phyloP scores from a whole-genome alignment of 2,797 vertebrate species.

The Enteromius viviparus region DNA sequence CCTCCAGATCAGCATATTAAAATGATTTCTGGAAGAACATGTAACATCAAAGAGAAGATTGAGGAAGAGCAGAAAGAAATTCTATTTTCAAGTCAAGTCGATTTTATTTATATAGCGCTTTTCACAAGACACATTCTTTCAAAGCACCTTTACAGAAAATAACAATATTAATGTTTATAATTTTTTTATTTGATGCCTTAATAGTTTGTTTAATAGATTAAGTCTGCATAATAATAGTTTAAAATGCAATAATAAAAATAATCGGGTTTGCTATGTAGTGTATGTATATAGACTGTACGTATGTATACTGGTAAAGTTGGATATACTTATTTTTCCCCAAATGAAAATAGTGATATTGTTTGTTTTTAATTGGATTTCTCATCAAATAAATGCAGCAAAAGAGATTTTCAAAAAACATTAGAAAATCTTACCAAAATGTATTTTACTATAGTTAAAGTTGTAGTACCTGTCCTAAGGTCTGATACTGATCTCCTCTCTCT shows the following conservation, averaged over 20 bases:
- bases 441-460: not conserved
- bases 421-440: not conserved
- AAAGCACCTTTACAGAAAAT: not conserved
- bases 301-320: not conserved
- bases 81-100: not conserved
- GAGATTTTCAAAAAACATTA: not conserved
- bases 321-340: not conserved
- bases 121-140: not conserved
- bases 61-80: not conserved
- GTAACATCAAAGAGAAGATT: not conserved
- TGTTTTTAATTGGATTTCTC: too few relatives aligned
- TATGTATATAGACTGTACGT: not conserved
- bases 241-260: not conserved
- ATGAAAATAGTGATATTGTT: too few relatives aligned
- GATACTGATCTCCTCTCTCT: not conserved
- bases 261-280: not conserved
- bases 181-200: not conserved
- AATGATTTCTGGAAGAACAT: not conserved
- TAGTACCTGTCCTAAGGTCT: not conserved
- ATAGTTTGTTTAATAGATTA: not conserved
- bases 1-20: not conserved
- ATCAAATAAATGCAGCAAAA: not conserved
- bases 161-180: not conserved
- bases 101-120: not conserved
- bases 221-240: not conserved